Base-by-base conservation (phyloP, 2,113 vertebrate genomes). In the Tyrannus savana region DNA sequence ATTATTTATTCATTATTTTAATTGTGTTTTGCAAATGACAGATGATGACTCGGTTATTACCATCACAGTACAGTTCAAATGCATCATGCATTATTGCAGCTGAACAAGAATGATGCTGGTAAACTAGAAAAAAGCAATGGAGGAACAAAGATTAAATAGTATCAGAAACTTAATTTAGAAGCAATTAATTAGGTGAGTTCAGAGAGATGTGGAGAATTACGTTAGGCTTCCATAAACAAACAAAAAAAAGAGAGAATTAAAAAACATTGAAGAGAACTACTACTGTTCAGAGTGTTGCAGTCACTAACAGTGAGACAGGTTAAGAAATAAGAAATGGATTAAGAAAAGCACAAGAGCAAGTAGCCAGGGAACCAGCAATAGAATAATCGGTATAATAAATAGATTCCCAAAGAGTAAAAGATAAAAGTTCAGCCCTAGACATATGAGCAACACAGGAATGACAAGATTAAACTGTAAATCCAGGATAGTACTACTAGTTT, bases 1-100 rank as follows among this genome's bases (percentile, higher is more conserved):
- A 78, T 74, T 89, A 73, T 83, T 96, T 86, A 71, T 80, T 91
- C 19, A 86, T 77, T 53, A 59, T 56, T 89, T 89, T 25, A 10
- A 37, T 18, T 47, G 33, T 53, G 28, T 13, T 90, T 82, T 60
- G 14, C 7, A 68, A 95, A 56, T 28, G 10, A 23, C 12, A 91
- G n/a, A 31, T 49, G 39, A 87, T 31, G 37, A 53, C 39, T 30
- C 30, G 2, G 19, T 42, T 89, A 14, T 58, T 31, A 87, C 12
- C 12, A 71, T 7, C 13, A 28, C 6, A 19, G 49, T 77, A 39
- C 19, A 67, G 5, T 53, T 67, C 50, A 59, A 82, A 74, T 55
- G 8, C 6, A 81, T 7, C 2, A 11, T 24, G 33, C 33, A 14
- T 58, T 21, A 74, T 28, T 41, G 22, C 23, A 77, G 9, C 23